A percentile compares a stretch with the other conserved stretches of the same genome.
Conservation (phyloP, 1,140 invertebrate genomes). For the Teleogryllus occipitalis region DNA sequence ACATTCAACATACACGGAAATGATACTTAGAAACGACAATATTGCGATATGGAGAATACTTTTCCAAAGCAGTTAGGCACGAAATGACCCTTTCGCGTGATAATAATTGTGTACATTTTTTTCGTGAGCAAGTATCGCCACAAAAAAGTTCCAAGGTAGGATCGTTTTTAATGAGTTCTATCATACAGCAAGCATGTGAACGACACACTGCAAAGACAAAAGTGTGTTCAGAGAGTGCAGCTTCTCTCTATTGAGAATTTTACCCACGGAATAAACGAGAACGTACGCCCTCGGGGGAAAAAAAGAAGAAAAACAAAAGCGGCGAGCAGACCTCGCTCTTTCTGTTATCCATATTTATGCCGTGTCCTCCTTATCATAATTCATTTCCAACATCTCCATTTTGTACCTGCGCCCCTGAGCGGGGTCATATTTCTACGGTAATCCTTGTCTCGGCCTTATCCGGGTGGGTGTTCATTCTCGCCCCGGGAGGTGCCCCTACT, state of each 20-base stretch:
- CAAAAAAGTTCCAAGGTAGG: too few relatives aligned
- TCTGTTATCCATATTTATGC: slow-evolving; percentile 5
- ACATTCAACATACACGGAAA: too few relatives aligned
- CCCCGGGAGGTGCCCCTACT: background rate
- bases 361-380: slow-evolving; percentile 4
- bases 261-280: background rate
- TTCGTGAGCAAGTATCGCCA: too few relatives aligned
- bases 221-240: background rate
- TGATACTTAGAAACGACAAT: too few relatives aligned
- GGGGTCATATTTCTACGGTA: background rate
- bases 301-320: background rate
- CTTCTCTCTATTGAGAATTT: background rate
- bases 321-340: background rate
- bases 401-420: background rate
- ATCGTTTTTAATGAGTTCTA: too few relatives aligned
- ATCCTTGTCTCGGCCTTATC: background rate
- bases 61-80: too few relatives aligned
- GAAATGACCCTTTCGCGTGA: too few relatives aligned
- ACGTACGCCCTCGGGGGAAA: background rate
- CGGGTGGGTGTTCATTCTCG: background rate
- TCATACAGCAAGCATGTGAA: too few relatives aligned
- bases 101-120: too few relatives aligned
- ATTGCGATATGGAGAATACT: too few relatives aligned
- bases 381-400: slow-evolving; percentile 4
- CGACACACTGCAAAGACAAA: background rate